phyloP scores from a whole-genome alignment of 2,888 invertebrate species.

The Microplitis deprimator region DNA sequence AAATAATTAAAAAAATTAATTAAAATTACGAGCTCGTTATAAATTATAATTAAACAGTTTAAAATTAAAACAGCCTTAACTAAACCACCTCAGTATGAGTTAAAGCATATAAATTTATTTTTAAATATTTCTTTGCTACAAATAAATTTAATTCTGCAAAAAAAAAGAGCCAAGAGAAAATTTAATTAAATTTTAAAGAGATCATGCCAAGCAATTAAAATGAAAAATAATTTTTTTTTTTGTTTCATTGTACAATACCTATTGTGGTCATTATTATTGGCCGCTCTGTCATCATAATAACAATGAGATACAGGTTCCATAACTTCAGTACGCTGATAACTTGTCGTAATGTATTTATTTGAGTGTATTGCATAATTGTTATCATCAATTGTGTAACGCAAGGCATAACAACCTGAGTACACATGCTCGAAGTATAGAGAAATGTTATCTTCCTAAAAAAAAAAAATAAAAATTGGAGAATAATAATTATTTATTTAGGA shows the following conservation, averaged over 20 bases:
- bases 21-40: no score
- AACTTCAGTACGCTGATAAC: slow-evolving; percentile 45
- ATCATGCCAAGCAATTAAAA: not conserved
- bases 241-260: slow-evolving; percentile 28
- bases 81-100: no score
- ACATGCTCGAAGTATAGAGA: slow-evolving; percentile 45
- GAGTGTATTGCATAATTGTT: slow-evolving; percentile 39
- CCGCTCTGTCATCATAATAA: slow-evolving; percentile 37
- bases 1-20: not conserved
- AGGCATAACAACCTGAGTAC: slow-evolving; percentile 50
- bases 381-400: slow-evolving; percentile 46
- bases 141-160: no score
- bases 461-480: slow-evolving; percentile 8
- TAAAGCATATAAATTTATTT: no score
- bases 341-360: slow-evolving; percentile 41
- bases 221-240: not conserved
- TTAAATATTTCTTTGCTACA: no score
- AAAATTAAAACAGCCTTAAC: no score
- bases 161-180: not conserved
- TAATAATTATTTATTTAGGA: not conserved
- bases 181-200: not conserved
- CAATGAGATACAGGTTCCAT: slow-evolving; percentile 45
- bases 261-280: slow-evolving; percentile 7
- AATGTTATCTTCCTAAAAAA: slow-evolving; percentile 42
- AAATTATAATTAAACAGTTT: no score